A percentile compares a stretch with the other conserved stretches of the same genome.
These are phyloP conservation scores for Panonychus citri DNA, from an alignment of 1,140 invertebrate species.

Conservation along the genomic window DNA sequence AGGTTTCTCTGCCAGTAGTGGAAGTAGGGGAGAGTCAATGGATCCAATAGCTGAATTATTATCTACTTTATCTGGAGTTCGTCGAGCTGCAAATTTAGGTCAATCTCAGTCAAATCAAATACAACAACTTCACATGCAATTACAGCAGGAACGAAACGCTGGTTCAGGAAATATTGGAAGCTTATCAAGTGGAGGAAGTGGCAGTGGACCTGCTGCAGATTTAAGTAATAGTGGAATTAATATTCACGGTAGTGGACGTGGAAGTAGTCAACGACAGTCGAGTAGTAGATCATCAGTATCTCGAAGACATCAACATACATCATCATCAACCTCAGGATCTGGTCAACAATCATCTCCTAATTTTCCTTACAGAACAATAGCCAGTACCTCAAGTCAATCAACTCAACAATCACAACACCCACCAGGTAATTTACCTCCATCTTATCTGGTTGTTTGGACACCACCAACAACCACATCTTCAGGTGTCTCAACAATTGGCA, in stretches of 20 bases:
- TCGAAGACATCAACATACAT: neutral
- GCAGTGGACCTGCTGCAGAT: no score
- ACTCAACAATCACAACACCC: neutral
- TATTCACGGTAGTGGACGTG: no score
- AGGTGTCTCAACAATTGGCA: neutral
- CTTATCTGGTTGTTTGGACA: neutral
- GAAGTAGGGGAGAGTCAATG: constrained; percentile 54
- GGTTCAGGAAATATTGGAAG: constrained; percentile 10
- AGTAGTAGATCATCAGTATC: neutral
- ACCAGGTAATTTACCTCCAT: neutral
- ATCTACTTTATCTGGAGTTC: constrained; percentile 68
- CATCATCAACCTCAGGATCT: no score
- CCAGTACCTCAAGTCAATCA: neutral
- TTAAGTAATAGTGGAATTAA: no score
- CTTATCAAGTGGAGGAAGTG: neutral
- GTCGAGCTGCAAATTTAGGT: constrained; percentile 32
- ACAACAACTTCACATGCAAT: constrained; percentile 68
- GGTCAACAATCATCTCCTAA: no score
- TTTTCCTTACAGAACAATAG: no score
- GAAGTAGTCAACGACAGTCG: no score
- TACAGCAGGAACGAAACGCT: constrained; percentile 52
- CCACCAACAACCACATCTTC: neutral
- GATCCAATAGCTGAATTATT: constrained; percentile 80
- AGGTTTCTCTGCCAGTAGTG: constrained; percentile 46
- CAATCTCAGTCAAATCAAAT: constrained; percentile 32